Evolutionary conservation across 2,113 vertebrate genomes (phyloP).

Genomic region (Sceloporus undulatus): DNA sequence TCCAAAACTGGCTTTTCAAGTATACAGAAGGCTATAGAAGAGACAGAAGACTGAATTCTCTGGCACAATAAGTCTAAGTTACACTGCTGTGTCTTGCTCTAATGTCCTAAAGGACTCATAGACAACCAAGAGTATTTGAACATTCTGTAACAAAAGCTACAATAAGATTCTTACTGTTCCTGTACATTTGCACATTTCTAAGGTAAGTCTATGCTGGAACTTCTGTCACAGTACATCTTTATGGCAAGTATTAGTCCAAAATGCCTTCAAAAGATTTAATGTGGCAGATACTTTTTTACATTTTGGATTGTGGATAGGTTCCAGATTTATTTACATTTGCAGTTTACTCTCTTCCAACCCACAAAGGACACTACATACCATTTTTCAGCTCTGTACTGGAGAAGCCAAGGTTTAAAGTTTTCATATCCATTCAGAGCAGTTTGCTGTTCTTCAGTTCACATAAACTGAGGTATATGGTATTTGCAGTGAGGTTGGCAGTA

Average conservation of each 20-base stretch:
- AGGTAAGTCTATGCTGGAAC: no score
- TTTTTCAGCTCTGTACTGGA: conserved; percentile 1
- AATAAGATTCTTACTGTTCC: neutral
- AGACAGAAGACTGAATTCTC: no score
- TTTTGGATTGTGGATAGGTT: neutral
- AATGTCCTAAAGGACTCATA: neutral
- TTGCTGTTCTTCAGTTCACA: neutral
- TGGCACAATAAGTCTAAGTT: no score
- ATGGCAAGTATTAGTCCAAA: no score
- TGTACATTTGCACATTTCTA: neutral
- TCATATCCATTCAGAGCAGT: neutral
- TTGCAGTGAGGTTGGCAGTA: no score
- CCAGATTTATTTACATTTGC: neutral
- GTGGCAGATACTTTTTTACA: fast-evolving
- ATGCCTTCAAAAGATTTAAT: neutral
- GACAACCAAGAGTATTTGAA: neutral
- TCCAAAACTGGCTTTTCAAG: no score
- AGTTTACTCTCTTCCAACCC: neutral
- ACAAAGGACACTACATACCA: neutral
- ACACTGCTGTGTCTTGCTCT: no score
- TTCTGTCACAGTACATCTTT: no score
- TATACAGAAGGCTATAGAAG: no score
- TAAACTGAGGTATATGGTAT: no score
- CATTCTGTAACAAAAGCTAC: neutral
- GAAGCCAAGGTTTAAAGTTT: neutral